phyloP scores from a whole-genome alignment of 2,797 vertebrate species.

The Lepilemur septentrionalis region DNA sequence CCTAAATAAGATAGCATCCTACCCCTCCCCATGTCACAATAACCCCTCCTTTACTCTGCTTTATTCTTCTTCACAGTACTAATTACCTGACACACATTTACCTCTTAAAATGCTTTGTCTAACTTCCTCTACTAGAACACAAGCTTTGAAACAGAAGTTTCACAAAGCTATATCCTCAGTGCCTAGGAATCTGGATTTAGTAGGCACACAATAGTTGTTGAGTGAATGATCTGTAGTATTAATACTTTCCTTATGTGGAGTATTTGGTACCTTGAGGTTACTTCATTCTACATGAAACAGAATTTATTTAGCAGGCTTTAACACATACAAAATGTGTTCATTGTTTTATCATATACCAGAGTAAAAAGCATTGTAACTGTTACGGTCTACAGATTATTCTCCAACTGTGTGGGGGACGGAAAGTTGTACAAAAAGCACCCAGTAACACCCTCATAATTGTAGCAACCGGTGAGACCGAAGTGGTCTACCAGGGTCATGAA shows the following conservation, averaged over 20 bases:
- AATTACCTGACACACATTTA: background rate
- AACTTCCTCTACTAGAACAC: background rate
- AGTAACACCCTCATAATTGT: conserved; percentile 24
- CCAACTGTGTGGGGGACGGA: background rate
- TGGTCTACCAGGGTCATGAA: background rate
- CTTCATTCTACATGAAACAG: conserved; percentile 51
- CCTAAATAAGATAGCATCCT: background rate
- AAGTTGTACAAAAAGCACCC: conserved; percentile 65
- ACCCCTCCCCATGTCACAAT: background rate
- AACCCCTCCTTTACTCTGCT: background rate
- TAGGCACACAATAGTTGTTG: background rate
- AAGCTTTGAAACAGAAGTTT: conserved; percentile 29
- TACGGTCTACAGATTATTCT: conserved; percentile 42
- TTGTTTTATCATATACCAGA: conserved; percentile 21
- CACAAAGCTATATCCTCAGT: background rate
- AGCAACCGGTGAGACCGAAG: conserved; percentile 18
- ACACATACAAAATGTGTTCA: conserved; percentile 27
- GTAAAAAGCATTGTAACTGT: conserved; percentile 50
- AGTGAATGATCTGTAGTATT: background rate
- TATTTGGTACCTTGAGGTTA: conserved; percentile 40
- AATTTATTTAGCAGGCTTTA: conserved; percentile 35
- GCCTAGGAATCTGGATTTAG: background rate
- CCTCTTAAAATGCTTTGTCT: background rate
- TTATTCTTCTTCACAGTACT: background rate
- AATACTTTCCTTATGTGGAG: background rate